phyloP scores from a whole-genome alignment of 1,140 invertebrate species.

The Zaprionus camerounensis region DNA sequence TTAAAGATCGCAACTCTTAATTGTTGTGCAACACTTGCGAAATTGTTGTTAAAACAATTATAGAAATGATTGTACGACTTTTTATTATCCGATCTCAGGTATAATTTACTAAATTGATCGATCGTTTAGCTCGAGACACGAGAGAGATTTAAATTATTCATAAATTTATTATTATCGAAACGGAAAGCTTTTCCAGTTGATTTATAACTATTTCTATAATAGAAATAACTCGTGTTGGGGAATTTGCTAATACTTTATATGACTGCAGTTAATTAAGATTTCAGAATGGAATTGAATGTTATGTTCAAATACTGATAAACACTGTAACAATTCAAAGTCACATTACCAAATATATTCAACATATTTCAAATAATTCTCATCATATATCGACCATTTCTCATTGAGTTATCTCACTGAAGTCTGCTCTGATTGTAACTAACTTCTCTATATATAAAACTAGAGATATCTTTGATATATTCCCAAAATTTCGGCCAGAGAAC shows the following conservation, averaged over 20 bases:
- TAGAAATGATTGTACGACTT: conserved; percentile 3
- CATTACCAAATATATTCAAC: too few species aligned
- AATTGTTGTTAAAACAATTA: conserved; percentile 3
- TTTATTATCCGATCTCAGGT: background rate
- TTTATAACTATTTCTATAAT: too few species aligned
- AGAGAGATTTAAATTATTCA: background rate
- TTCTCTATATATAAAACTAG: background rate
- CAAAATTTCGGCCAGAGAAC: background rate
- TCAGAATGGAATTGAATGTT: background rate
- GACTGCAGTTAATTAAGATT: background rate
- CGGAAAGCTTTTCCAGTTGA: background rate
- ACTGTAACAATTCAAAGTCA: too few species aligned
- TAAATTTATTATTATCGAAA: conserved; percentile 6
- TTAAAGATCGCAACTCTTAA: background rate
- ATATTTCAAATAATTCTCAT: background rate
- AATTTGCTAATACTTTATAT: background rate
- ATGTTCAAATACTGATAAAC: background rate
- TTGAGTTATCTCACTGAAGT: too few species aligned
- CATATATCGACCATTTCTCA: too few species aligned
- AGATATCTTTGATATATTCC: background rate
- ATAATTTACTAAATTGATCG: conserved; percentile 11
- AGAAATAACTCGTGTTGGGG: background rate
- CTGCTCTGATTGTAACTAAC: background rate
- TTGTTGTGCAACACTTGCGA: background rate
- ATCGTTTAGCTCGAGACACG: background rate